Base-by-base conservation (phyloP, 2,797 vertebrate species). In the Florisuga fusca region DNA sequence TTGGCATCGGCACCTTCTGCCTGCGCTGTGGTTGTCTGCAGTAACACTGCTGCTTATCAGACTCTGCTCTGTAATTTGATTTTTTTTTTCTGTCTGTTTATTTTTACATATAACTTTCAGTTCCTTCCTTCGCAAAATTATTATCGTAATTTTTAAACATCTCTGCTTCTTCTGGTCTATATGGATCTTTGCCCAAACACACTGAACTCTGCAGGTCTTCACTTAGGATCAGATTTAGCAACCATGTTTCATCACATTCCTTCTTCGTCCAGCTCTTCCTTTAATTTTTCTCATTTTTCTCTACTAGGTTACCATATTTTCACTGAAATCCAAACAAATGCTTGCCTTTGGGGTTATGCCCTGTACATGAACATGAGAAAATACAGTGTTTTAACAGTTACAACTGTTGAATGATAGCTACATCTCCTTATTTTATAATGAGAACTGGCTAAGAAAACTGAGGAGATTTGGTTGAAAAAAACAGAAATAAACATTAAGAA, bases 1-100 rank as follows among this genome's bases (percentile, higher is more conserved):
- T 92, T 95, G 83, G 77, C 94, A 51, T 77, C 88, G 95, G 85
- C 96, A 94, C 91, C 95, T 95, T 95, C 95, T 95, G 97, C 78
- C 86, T 86, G 84, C 4, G 5, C 71, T 51, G 78, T 62, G 95
- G 92, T 96, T 90, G 88, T 96, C 96, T 96, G 94, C 87, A 96
- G 94, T 86, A 96, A 96, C 13, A 84, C 97, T 97, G 92, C 83
- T 95, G 79, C 92, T 91, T 71, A 91, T 89, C 93, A 95, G 82
- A 62, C 66, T 95, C 86, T 41, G 87, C 71, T 45, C 69, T 53
- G 16, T 95, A 94, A 93, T 94, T 88, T 51, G 59, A 94, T 46
- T 41, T 41, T 46, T 46, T 46, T 48, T 93, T 90, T 87, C 76
- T 75, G 43, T 31, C 27, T 90, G 66, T 76, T 96, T 95, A 67